Evolutionary conservation across 2,797 vertebrate genomes (phyloP), one percentile per base, ranked within the genome.

Genomic region (Fringilla coelebs): DNA sequence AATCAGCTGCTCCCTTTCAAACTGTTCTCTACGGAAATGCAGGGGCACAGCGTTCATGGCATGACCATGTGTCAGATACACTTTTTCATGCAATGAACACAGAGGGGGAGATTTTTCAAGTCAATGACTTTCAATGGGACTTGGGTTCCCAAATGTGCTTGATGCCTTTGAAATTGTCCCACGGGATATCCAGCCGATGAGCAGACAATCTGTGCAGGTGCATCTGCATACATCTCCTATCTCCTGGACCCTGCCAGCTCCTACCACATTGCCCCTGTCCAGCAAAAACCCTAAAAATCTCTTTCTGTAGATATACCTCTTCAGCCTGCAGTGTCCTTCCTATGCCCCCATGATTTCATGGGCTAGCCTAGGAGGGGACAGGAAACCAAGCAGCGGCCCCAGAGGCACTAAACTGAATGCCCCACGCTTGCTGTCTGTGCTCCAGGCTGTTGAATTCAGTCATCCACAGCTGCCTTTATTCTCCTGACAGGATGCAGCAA

Each of bases 1-100:
- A 79, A 55, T 13, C 91, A 91, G 76, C 80, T 89, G 49, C 68
- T 96, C 79, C 49, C 74, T 82, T 96, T 95, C 88, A 90, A 93
- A 87, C 65, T 6, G 1, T 57, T 79, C 84, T 85, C 86, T 61
- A 48, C 67, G 77, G 77, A 94, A 93, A 79, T 1, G 1, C 34
- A 65, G 71, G 34, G 55, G 38, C 74, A 84, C 71, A 77, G 49
- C 57, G 17, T 65, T 90, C 57, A 21, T 54, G 29, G 45, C 49
- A 46, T 65, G 80, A 71, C 46, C n/a, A 3, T 55, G 55, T 3
- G 15, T 83, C 92, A 89, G 67, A 79, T 76, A 54, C 2, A 74
- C 31, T 74, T 93, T 32, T 85, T 71, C 77, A 82, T 79, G 80
- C 71, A 61, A 57, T 68, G 71, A 93, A 89, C 85, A 85, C 60